Conservation (phyloP, 1,140 invertebrate genomes). For the Lysiphlebus fabarum region DNA sequence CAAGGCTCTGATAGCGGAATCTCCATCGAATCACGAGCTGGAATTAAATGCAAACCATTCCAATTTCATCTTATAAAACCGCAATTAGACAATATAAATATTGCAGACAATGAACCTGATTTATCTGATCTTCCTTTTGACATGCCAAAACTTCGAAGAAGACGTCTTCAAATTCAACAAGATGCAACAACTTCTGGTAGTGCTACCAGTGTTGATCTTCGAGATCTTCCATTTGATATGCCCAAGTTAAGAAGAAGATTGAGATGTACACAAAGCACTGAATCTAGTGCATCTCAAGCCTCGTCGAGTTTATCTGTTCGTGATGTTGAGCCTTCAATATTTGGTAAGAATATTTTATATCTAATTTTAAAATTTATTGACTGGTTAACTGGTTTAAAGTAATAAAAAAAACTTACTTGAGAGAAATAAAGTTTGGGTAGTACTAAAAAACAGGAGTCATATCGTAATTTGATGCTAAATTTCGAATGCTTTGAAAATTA, state of each 20-base stretch:
- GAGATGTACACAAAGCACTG: conserved; percentile 59
- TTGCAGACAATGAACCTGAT: conserved; percentile 56
- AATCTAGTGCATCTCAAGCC: conserved; percentile 70
- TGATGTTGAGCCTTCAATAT: conserved; percentile 62
- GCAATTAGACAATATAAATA: conserved; percentile 52
- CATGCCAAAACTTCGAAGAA: conserved; percentile 81
- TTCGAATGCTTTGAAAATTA: conserved; percentile 41
- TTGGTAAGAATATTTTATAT: conserved; percentile 36
- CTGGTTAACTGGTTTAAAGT: no score
- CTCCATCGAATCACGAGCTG: conserved; percentile 75
- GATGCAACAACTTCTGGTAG: conserved; percentile 67
- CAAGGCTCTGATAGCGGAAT: conserved; percentile 84
- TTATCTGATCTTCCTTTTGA: conserved; percentile 79
- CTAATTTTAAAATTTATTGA: conserved; percentile 16
- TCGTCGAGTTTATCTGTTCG: conserved; percentile 75
- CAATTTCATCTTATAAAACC: conserved; percentile 59
- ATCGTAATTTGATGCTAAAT: conserved; percentile 40
- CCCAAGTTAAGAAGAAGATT: conserved; percentile 76
- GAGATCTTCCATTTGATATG: conserved; percentile 84
- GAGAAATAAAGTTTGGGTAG: neutral
- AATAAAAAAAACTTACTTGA: neutral
- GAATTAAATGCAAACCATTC: conserved; percentile 62
- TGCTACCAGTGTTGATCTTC: conserved; percentile 70
- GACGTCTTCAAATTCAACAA: conserved; percentile 58
- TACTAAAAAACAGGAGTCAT: conserved; percentile 27